Evolutionary conservation across 1,140 invertebrate species (phyloP).

Genomic region (Ostrea edulis): DNA sequence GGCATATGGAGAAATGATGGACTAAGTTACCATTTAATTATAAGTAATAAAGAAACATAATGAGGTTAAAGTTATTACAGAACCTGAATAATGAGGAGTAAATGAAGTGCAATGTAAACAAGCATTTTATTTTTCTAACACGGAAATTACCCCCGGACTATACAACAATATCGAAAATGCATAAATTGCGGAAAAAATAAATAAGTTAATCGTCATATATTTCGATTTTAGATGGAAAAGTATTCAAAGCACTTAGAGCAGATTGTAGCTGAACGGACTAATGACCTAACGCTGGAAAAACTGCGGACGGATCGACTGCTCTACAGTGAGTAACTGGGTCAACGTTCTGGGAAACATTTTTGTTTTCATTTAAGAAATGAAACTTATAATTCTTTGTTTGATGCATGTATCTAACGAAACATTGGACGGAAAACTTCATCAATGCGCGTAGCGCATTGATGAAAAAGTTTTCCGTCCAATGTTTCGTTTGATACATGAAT

Average conservation of each 20-base stretch:
- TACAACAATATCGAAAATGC: neutral
- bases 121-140: neutral
- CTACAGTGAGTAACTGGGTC: constrained; percentile 63
- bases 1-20: neutral
- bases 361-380: no score
- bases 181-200: neutral
- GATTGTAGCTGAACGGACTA: constrained; percentile 68
- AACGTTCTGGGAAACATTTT: no score
- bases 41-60: constrained; percentile 4
- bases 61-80: neutral
- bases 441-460: no score
- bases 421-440: no score
- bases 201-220: neutral
- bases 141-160: no score
- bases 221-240: constrained; percentile 69
- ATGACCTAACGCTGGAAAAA: constrained; percentile 70
- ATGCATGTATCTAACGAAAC: no score
- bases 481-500: no score
- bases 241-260: constrained; percentile 71
- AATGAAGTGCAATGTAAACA: neutral
- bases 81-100: neutral
- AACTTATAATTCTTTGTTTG: no score
- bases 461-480: no score
- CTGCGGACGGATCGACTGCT: constrained; percentile 69
- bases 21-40: neutral